Base-by-base conservation (phyloP, 2,888 invertebrate genomes). In the Catocala fraxini region DNA sequence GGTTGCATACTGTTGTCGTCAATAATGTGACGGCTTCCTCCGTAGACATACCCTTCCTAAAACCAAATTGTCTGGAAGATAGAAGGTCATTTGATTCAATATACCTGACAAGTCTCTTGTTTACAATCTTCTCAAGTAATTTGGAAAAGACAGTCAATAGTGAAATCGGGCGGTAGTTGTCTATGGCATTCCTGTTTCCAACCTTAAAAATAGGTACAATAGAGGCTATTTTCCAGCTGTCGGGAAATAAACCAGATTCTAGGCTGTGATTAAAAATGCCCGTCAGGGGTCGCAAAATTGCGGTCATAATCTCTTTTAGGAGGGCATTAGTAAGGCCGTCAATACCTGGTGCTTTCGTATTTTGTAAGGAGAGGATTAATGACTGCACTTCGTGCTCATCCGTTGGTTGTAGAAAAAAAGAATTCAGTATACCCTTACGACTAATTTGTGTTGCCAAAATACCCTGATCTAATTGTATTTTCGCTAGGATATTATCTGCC, bases 111-210 rank as follows among this genome's bases (percentile, higher is more conserved):
- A 15, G 15, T 15, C 15, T 15, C 15, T 15, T 15, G 15, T 15
- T 15, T 15, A 15, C 15, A 15, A 65, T 15, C 2, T 57, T 60
- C 49, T 65, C 60, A 0, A 65, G 45, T 0, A 65, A 41, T 52
- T 65, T 65, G 3, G 61, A 65, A 11, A 65, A 58, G 3, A 41
- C 13, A 0, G 51, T 41, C 9, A 65, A 9, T 0, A 65, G 51
- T 4, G 58, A 58, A 10, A 73, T 73, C 5, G 70, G 73, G 15
- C 15, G 15, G 15, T 15, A 15, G 15, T 15, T 15, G 15, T 15
- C 15, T 15, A 15, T 15, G 15, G 15, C 15, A 15, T 15, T 15
- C 15, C 15, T 15, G 15, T 15, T 15, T 15, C 15, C 15, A 15
- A 15, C 15, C 15, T 15, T 15, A 15, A 15, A 15, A 15, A 15